Evolutionary conservation across 2,888 invertebrate genomes (phyloP), one percentile per base, ranked within the genome.

Genomic region (Tupiocoris notatus): DNA sequence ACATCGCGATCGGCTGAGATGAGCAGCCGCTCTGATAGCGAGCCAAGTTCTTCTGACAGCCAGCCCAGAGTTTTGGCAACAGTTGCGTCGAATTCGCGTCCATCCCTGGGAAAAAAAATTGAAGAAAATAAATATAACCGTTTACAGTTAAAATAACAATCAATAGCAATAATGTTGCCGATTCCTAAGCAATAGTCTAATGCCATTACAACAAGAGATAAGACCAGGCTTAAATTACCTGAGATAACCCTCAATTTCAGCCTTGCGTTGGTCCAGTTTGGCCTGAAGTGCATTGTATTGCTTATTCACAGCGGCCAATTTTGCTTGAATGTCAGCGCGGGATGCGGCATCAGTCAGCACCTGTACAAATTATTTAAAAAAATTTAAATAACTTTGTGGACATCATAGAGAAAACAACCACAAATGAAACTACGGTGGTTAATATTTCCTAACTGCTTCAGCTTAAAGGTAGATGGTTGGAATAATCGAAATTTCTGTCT

Each of bases 341-440:
- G 95, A 93, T 0, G 94, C 92, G 0, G 96, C 91, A 85, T 98
- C 97, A 22, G 94, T 93, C 56, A 97, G 86, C 39, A 95, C 94
- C 58, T 73, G 59, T 18, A 57, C 6, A 16, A 17, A 6, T 9
- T n/a, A n/a, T n/a, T n/a, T n/a, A n/a, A n/a, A n/a, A n/a, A n/a
- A n/a, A n/a, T n/a, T n/a, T n/a, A 39, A 39, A 39, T n/a, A 59
- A 59, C 16, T 59, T n/a, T n/a, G 6, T 59, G 7, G n/a, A 9
- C 3, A 59, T n/a, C 20, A 20, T 9, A 59, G 59, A 3, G 20
- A 59, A 59, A 59, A 59, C n/a, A n/a, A n/a, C n/a, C n/a, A n/a
- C n/a, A n/a, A n/a, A n/a, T n/a, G n/a, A n/a, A n/a, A n/a, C n/a
- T n/a, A n/a, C n/a, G n/a, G n/a, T n/a, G n/a, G n/a, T n/a, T n/a